Base-by-base conservation (phyloP, 2,888 invertebrate genomes). In the Frankliniella intonsa region DNA sequence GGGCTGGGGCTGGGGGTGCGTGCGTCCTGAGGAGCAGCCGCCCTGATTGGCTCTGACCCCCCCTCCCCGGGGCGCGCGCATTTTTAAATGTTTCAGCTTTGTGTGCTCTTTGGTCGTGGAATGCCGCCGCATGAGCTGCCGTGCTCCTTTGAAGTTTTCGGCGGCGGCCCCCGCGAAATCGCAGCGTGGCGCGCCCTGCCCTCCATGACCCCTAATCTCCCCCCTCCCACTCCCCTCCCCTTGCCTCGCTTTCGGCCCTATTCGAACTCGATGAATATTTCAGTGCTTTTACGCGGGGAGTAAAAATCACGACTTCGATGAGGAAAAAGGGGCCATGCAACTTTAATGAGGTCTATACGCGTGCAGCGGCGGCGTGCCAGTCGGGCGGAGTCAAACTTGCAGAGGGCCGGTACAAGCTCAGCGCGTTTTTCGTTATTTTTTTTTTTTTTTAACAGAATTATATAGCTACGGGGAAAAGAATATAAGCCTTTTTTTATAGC, bases 301-400 rank as follows among this genome's bases (percentile, higher is more conserved):
- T 25, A 22, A 25, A 76, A 76, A 76, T 76, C 69, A 76, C 69
- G 69, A 76, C 69, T 25, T 76, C 69, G 69, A 76, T 76, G 69
- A 76, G 69, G 69, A 25, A 76, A 76, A 76, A 76, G 69, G 69
- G 69, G 69, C 69, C 22, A 62, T 76, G 69, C 69, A 76, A 76
- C 69, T 25, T 76, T 76, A 25, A 76, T 76, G 69, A 76, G 22
- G 69, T 11, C 22, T 38, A 38, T 38, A 38, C 38, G 38, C 38
- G 38, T 38, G 38, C 38, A 38, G 38, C 38, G 38, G 38, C 38
- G 38, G 38, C 38, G 38, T 38, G 38, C 38, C 38, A 38, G 38
- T 38, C 5, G 38, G 38, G 38, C 38, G 3, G 38, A 38, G 38
- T 38, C 5, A 2, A 38, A 38, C 38, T 38, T 38, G 38, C 3